Conservation (phyloP, 2,888 invertebrate species). For the Brachypalpus laphriformis region DNA sequence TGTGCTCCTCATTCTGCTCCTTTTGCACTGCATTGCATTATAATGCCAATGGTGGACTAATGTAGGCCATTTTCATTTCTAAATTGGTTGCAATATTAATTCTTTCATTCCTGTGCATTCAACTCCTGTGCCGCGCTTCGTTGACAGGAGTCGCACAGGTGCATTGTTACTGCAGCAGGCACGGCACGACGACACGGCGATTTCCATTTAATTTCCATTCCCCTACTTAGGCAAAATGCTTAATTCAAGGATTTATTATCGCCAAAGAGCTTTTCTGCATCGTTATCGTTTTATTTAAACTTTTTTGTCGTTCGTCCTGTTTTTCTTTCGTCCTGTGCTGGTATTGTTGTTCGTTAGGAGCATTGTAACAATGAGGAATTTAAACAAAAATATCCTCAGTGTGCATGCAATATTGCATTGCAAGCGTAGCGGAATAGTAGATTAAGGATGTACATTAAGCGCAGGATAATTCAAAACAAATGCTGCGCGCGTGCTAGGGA, state of each 20-base stretch:
- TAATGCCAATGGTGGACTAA: conserved; percentile 57
- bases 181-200: conserved; percentile 2
- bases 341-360: conserved; percentile 5
- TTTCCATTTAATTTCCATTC: conserved; percentile 70
- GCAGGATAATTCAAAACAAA: conserved; percentile 40
- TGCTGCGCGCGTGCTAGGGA: conserved; percentile 1
- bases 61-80: conserved; percentile 72
- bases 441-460: conserved; percentile 39
- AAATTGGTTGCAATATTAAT: conserved; percentile 64
- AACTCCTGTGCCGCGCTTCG: not conserved
- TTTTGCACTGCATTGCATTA: conserved; percentile 3
- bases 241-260: conserved; percentile 71
- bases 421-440: not conserved
- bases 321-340: not conserved
- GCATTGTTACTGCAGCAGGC: conserved; percentile 45
- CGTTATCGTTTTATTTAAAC: not conserved
- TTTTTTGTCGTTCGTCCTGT: not conserved
- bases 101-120: conserved; percentile 32
- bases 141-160: conserved; percentile 36
- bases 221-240: conserved; percentile 59
- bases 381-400: conserved; percentile 26
- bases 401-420: conserved; percentile 43
- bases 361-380: conserved; percentile 11
- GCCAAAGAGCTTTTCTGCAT: conserved; percentile 57
- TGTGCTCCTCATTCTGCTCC: not conserved